These are phyloP conservation scores for Microtus richardsoni DNA, from an alignment of 2,113 vertebrate genomes.

Conservation along the genomic window DNA sequence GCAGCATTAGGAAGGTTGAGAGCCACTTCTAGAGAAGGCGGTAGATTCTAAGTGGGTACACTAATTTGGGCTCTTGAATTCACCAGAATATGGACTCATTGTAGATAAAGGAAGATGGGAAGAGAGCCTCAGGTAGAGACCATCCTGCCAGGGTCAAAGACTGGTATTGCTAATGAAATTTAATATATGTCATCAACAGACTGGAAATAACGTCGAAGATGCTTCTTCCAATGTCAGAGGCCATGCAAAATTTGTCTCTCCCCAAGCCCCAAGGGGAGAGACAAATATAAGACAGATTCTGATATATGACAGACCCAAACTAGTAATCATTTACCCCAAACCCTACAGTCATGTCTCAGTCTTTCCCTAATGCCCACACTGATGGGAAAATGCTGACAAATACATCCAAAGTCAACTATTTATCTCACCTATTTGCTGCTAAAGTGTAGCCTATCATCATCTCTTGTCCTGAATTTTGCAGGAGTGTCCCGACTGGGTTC, in stretches of 20 bases:
- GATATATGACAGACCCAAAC: not conserved
- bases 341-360: not conserved
- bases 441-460: not conserved
- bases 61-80: not conserved
- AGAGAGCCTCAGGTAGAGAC: not conserved
- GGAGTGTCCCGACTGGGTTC: not conserved
- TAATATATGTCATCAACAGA: rapidly evolving
- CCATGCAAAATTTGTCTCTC: not conserved
- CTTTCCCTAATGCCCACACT: not conserved
- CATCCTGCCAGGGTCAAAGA: not conserved
- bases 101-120: not conserved
- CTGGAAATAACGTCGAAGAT: not conserved
- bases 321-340: not conserved
- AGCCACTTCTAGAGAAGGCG: not conserved
- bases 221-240: not conserved
- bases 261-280: not conserved
- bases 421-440: not conserved
- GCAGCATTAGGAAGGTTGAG: not conserved
- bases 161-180: not conserved
- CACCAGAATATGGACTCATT: not conserved
- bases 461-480: not conserved
- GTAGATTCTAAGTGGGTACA: not conserved
- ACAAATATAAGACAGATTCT: not conserved
- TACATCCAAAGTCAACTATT: not conserved
- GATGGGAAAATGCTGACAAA: not conserved